Conservation (phyloP, 35 echinoderm and acorn worm genomes). For the Lytechinus pictus region DNA sequence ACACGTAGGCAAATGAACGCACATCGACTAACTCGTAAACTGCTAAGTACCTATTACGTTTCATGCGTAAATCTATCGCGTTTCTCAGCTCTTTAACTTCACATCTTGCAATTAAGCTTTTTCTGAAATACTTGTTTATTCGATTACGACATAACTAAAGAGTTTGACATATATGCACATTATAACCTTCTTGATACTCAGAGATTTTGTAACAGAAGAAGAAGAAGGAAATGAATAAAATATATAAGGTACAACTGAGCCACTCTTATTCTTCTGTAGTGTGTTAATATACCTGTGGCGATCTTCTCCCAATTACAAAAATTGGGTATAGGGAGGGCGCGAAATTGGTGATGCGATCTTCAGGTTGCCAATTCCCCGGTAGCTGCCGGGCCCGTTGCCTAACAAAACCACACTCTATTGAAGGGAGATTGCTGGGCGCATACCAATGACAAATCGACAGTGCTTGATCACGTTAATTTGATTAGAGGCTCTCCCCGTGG, state of each 20-base stretch:
- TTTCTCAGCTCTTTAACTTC: not conserved
- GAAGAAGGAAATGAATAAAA: not conserved
- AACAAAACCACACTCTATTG: conserved; percentile 38
- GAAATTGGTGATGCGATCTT: conserved; percentile 28
- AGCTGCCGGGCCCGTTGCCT: conserved; percentile 38
- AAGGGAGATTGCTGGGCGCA: not conserved
- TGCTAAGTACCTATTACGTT: not conserved
- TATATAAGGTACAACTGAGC: not conserved
- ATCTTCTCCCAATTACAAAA: conserved; percentile 42
- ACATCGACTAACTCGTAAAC: no score
- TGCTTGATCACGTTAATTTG: conserved; percentile 56
- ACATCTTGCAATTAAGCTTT: not conserved
- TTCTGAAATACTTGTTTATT: not conserved
- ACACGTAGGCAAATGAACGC: no score
- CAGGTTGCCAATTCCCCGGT: not conserved
- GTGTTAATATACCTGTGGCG: not conserved
- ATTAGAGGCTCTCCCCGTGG: conserved; percentile 56
- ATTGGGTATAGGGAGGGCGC: conserved; percentile 34
- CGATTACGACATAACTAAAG: not conserved
- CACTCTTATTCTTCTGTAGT: not conserved
- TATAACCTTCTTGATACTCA: not conserved
- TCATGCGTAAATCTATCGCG: not conserved
- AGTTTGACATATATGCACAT: not conserved
- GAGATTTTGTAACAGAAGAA: not conserved
- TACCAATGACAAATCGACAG: conserved; percentile 60